Evolutionary conservation across 2,797 vertebrate species (phyloP).

Genomic region (Neosalanx taihuensis): DNA sequence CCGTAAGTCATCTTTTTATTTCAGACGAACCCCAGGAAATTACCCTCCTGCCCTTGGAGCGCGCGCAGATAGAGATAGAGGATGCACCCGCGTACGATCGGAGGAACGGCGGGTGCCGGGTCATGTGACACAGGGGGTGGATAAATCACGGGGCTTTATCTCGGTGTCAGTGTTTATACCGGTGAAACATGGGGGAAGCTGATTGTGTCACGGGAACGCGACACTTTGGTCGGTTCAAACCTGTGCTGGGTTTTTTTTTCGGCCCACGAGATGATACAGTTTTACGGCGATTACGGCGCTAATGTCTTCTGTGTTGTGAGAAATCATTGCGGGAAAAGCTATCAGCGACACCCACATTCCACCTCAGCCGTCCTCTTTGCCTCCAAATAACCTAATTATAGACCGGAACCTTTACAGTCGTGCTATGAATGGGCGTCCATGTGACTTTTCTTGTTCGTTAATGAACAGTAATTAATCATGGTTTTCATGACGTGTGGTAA

Average conservation of each 20-base stretch:
- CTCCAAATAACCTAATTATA: constrained; percentile 60
- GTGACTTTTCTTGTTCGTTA: constrained; percentile 16
- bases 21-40: background rate
- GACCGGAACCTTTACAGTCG: constrained; percentile 36
- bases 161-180: background rate
- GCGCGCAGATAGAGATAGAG: background rate
- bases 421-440: constrained; percentile 28
- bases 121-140: background rate
- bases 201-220: background rate
- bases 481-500: constrained; percentile 39
- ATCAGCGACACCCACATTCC: constrained; percentile 36
- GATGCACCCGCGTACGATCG: background rate
- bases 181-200: background rate
- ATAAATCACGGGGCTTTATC: background rate
- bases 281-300: constrained; percentile 46
- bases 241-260: background rate
- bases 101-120: background rate
- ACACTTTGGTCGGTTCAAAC: background rate
- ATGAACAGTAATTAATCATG: constrained; percentile 55
- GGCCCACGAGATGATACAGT: constrained; percentile 26
- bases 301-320: constrained; percentile 36
- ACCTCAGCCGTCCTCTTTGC: constrained; percentile 43
- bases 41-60: background rate
- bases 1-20: background rate
- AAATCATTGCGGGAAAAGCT: constrained; percentile 21